phyloP scores from a whole-genome alignment of 1,140 invertebrate species.

The Macrostomum lignano region DNA sequence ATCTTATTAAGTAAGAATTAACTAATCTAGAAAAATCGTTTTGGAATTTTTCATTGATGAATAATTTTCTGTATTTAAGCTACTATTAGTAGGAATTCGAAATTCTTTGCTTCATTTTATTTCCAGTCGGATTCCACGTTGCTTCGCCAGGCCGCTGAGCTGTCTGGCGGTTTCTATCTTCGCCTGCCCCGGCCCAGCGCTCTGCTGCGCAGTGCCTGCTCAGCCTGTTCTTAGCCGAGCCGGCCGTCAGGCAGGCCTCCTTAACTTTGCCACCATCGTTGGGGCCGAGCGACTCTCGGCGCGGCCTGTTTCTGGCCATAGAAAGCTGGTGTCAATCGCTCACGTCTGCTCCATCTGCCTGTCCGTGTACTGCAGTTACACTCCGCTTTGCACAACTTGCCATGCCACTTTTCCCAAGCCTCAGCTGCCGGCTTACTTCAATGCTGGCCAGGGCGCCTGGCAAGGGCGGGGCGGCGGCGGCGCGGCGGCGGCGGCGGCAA shows the following conservation, averaged over 20 bases:
- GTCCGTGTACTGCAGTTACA: conserved; percentile 28
- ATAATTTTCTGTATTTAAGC: no score
- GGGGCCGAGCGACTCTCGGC: conserved; percentile 44
- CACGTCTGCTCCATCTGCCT: conserved; percentile 90
- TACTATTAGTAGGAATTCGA: no score
- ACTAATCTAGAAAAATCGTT: no score
- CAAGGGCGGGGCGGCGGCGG: no score
- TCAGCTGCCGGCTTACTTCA: no score
- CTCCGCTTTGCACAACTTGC: conserved; percentile 1
- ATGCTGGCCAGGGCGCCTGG: no score
- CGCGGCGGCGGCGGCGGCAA: no score
- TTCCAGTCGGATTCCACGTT: no score
- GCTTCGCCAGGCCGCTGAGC: conserved; percentile 45
- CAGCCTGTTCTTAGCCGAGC: conserved; percentile 52
- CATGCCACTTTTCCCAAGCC: conserved; percentile 2
- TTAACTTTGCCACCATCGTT: conserved; percentile 46
- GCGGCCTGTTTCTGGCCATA: conserved; percentile 88
- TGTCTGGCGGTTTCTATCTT: conserved; percentile 58
- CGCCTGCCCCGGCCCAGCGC: conserved; percentile 24
- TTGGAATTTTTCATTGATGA: no score
- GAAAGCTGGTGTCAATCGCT: conserved; percentile 74
- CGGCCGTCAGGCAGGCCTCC: conserved; percentile 43
- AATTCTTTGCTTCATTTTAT: no score
- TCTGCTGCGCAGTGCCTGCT: conserved; percentile 69
- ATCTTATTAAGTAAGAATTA: no score